phyloP scores from a whole-genome alignment of 1,140 invertebrate species.

The Brachionus rotundiformis region DNA sequence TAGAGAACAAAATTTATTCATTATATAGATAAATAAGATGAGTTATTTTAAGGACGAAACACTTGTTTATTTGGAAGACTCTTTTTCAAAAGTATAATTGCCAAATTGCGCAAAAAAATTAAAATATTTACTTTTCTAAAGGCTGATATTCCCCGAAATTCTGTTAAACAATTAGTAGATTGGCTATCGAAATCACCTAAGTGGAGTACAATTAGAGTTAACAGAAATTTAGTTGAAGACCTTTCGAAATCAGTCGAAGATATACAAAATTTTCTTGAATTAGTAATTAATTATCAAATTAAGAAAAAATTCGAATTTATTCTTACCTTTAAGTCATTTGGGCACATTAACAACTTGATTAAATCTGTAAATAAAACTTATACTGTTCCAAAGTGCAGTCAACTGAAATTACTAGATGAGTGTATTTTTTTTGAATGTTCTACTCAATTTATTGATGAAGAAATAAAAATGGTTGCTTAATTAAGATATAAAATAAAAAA shows the following conservation, averaged over 20 bases:
- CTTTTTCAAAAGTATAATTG: conserved; percentile 25
- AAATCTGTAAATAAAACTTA: neutral
- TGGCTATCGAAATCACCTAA: conserved; percentile 10
- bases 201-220: conserved; percentile 17
- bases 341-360: neutral
- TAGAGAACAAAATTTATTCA: neutral
- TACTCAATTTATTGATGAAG: neutral
- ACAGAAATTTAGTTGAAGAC: neutral
- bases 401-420: neutral
- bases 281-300: neutral
- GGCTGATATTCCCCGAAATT: neutral
- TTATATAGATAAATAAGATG: neutral
- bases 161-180: neutral
- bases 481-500: neutral
- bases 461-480: neutral
- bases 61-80: neutral
- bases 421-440: neutral
- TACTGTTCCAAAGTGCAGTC: neutral
- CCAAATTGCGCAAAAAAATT: neutral
- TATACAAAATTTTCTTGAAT: conserved; percentile 20
- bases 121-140: neutral
- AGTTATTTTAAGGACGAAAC: conserved; percentile 18
- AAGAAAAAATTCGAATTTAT: neutral
- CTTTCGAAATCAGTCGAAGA: neutral
- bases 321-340: neutral